Percentiles rank a stretch among this genome's conserved stretches.
These are phyloP conservation scores for Eugnorisma glareosa DNA, from an alignment of 2,888 invertebrate species.

Conservation along the genomic window DNA sequence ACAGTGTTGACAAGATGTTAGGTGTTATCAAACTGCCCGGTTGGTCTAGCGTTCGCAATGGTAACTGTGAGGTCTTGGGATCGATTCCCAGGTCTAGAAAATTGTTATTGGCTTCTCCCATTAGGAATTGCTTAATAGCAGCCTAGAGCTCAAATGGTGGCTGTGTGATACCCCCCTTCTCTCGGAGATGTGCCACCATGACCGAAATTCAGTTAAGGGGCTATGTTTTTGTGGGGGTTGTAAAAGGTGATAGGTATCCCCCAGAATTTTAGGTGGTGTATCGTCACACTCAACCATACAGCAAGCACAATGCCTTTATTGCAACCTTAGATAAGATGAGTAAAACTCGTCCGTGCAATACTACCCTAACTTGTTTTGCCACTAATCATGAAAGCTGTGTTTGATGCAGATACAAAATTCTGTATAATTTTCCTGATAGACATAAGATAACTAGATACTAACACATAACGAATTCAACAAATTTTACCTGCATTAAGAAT, in stretches of 20 bases:
- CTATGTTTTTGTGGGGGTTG: not conserved
- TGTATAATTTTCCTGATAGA: not conserved
- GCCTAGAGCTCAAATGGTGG: not conserved
- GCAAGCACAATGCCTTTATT: not conserved
- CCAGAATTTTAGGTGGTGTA: not conserved
- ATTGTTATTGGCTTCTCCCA: not conserved
- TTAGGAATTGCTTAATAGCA: not conserved
- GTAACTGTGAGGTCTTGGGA: not conserved
- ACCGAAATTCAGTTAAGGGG: not conserved
- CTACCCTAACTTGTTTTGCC: not conserved
- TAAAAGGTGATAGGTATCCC: not conserved
- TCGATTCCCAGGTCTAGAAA: not conserved
- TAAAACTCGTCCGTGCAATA: not conserved
- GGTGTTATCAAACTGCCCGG: not conserved
- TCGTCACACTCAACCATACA: not conserved
- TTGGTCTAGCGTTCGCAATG: not conserved
- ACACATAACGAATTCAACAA: not conserved
- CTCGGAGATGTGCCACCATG: not conserved
- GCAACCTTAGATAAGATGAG: not conserved
- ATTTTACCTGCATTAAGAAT: not conserved
- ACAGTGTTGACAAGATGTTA: not conserved
- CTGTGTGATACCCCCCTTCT: not conserved
- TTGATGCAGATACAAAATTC: not conserved
- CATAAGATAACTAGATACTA: not conserved
- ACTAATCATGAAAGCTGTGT: not conserved